phyloP scores from a whole-genome alignment of 2,113 vertebrate species.

The Neodon shergylaensis region DNA sequence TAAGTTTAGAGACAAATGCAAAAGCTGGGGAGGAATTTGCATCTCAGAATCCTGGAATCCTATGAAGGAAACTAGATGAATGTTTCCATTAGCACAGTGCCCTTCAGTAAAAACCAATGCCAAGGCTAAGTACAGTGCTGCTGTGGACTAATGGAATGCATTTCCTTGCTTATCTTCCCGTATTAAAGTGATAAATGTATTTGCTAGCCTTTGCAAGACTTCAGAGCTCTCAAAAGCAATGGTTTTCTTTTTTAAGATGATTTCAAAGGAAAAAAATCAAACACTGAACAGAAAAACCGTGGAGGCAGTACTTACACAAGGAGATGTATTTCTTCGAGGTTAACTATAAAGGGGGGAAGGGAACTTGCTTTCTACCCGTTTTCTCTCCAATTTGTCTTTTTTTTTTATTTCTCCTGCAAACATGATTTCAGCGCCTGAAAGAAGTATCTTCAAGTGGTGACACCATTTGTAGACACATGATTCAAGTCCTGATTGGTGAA shows the following conservation, averaged over 20 bases:
- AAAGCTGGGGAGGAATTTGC: constrained; percentile 29
- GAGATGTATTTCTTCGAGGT: constrained; percentile 45
- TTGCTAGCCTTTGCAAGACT: constrained; percentile 59
- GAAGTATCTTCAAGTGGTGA: neutral
- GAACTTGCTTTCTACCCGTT: neutral
- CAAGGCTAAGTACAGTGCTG: neutral
- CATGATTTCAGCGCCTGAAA: neutral
- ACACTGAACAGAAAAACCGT: neutral
- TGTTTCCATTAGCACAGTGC: constrained; percentile 7
- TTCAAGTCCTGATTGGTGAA: constrained; percentile 15
- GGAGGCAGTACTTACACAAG: constrained; percentile 27
- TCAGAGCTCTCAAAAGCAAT: constrained; percentile 59
- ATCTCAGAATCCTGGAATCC: constrained; percentile 46
- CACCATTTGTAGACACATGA: neutral
- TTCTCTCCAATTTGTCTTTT: neutral
- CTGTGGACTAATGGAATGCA: neutral
- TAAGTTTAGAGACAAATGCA: constrained; percentile 22
- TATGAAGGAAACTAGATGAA: constrained; percentile 35
- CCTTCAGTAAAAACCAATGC: constrained; percentile 43
- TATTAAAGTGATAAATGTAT: constrained; percentile 68
- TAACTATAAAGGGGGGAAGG: constrained; percentile 13
- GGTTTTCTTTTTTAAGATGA: constrained; percentile 58
- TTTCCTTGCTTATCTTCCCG: constrained; percentile 67
- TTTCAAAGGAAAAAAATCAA: constrained; percentile 67
- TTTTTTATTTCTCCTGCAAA: neutral